Evolutionary conservation across 2,113 vertebrate species (phyloP).

Genomic region (Uria lomvia): DNA sequence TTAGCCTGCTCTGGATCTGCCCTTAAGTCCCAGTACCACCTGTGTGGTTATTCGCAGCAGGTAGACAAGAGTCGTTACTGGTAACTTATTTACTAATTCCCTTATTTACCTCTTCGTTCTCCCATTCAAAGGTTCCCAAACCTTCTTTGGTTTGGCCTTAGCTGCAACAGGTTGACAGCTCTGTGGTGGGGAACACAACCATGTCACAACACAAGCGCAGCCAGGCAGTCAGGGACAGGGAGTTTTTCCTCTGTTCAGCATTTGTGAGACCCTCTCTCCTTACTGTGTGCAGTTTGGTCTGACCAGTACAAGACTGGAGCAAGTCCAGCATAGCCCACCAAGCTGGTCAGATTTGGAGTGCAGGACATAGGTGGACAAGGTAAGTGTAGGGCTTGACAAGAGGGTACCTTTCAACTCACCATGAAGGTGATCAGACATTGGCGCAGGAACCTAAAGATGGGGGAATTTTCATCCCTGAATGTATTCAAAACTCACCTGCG

Average conservation of each 20-base stretch:
- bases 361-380: fast-evolving
- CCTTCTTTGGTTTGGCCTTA: too few relatives aligned
- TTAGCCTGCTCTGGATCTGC: neutral
- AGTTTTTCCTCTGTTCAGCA: neutral
- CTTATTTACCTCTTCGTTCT: neutral
- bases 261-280: neutral
- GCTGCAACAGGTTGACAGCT: neutral
- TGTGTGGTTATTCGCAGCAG: neutral
- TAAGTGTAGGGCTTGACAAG: neutral
- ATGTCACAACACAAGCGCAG: fast-evolving
- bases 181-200: neutral
- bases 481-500: neutral
- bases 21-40: neutral
- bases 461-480: neutral
- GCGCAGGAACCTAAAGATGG: neutral
- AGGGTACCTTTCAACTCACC: neutral
- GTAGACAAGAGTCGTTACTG: neutral
- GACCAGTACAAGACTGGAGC: neutral
- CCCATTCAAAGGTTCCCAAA: neutral
- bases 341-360: neutral
- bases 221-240: neutral
- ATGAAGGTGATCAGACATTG: neutral
- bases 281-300: neutral
- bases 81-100: neutral
- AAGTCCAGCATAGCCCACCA: fast-evolving